Evolutionary conservation across 2,888 invertebrate species (phyloP).

Genomic region (Dexiosoma caninum): DNA sequence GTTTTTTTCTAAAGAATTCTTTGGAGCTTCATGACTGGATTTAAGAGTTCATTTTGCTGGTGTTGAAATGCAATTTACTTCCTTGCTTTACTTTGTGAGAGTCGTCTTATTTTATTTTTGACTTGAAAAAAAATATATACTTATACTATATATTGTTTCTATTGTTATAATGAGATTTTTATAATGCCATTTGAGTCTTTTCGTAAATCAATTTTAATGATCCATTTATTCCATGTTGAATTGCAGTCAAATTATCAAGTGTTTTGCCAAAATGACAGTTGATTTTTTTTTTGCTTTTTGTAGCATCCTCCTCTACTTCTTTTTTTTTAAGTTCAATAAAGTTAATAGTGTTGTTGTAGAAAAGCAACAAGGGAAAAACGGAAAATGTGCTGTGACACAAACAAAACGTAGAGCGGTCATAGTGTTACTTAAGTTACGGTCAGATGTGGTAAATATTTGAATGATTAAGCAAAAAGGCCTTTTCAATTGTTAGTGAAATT

Average conservation of each 20-base stretch:
- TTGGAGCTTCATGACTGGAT: slow-evolving; percentile 30
- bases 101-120: slow-evolving; percentile 27
- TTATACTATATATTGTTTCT: slow-evolving; percentile 50
- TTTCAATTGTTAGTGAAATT: too few relatives aligned
- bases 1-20: slow-evolving; percentile 32
- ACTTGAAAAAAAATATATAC: not conserved
- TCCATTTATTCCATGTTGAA: slow-evolving; percentile 60
- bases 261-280: slow-evolving; percentile 46
- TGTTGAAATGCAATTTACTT: slow-evolving; percentile 62
- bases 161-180: slow-evolving; percentile 55
- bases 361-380: not conserved
- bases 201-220: slow-evolving; percentile 69
- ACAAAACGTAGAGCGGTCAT: too few relatives aligned
- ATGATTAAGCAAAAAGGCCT: too few relatives aligned
- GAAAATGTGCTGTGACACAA: not conserved
- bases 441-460: too few relatives aligned
- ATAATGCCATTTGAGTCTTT: slow-evolving; percentile 38
- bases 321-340: not conserved
- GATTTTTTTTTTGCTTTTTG: not conserved
- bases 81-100: slow-evolving; percentile 45
- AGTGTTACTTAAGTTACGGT: too few relatives aligned
- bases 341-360: not conserved
- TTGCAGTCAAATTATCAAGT: slow-evolving; percentile 55
- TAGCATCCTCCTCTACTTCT: not conserved
- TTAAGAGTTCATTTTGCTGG: slow-evolving; percentile 27